Evolutionary conservation across 2,113 vertebrate genomes (phyloP).

Genomic region (Leucosticte australis): DNA sequence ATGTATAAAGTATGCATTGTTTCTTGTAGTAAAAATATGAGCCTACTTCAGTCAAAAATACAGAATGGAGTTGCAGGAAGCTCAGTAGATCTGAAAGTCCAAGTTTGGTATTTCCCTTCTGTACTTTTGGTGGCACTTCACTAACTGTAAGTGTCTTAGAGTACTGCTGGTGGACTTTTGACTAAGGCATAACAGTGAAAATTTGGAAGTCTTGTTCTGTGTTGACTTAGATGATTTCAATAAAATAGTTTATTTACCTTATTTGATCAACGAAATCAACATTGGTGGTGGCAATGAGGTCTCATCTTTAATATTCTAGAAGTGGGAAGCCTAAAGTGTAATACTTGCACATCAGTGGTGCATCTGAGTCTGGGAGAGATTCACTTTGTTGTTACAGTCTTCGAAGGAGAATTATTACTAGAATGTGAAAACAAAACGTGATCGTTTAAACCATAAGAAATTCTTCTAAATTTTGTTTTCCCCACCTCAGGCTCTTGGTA

Average conservation of each 20-base stretch:
- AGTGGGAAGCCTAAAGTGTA: background rate
- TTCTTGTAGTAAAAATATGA: background rate
- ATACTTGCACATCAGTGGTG: background rate
- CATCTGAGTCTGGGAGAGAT: background rate
- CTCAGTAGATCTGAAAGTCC: background rate
- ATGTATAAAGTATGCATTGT: background rate
- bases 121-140: background rate
- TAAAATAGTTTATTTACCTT: background rate
- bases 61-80: background rate
- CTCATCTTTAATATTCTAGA: background rate
- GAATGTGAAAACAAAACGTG: background rate
- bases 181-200: background rate
- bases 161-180: background rate
- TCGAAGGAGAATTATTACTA: background rate
- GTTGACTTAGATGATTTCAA: background rate
- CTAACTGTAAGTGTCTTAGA: background rate
- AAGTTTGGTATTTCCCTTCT: background rate
- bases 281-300: background rate
- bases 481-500: constrained; percentile 82
- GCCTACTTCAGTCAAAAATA: background rate
- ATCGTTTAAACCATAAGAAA: background rate
- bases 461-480: background rate
- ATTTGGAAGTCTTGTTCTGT: background rate
- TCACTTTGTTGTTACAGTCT: background rate
- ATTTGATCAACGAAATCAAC: background rate